Percentiles rank a stretch among this genome's conserved stretches.
phyloP scores from a whole-genome alignment of 2,113 vertebrate genomes.

The Melanotaenia duboulayi region DNA sequence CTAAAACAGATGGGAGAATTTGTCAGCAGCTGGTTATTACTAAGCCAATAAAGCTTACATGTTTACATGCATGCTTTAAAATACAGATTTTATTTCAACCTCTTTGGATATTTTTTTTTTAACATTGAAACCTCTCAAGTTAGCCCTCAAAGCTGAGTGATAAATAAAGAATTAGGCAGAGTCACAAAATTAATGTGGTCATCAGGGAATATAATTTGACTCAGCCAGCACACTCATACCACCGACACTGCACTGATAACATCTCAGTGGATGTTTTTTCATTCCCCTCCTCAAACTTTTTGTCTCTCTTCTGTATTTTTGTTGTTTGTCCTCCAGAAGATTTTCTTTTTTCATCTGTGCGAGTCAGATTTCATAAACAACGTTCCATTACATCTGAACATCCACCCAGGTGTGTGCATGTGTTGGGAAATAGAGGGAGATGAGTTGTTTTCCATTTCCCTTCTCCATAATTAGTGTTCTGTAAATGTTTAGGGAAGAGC shows the following conservation, averaged over 20 bases:
- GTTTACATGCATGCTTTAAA: background rate
- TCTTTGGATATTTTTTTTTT: background rate
- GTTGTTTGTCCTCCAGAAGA: background rate
- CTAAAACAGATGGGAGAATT: background rate
- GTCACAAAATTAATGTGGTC: slow-evolving; percentile 28
- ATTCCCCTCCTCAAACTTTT: slow-evolving; percentile 26
- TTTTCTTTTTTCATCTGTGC: slow-evolving; percentile 20
- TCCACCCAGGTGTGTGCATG: slow-evolving; percentile 57
- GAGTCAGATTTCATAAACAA: slow-evolving; percentile 3
- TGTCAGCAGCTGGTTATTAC: slow-evolving; percentile 33
- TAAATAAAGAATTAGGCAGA: slow-evolving; percentile 23
- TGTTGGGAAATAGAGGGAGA: slow-evolving; percentile 23
- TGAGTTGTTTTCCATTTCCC: slow-evolving; percentile 53
- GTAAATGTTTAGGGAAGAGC: slow-evolving; percentile 68
- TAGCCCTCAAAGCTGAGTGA: slow-evolving; percentile 19
- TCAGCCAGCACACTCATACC: slow-evolving; percentile 18
- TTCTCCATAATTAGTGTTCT: slow-evolving; percentile 50
- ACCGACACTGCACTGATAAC: slow-evolving; percentile 27
- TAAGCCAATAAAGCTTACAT: slow-evolving; percentile 4
- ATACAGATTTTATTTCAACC: background rate
- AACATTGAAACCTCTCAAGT: background rate
- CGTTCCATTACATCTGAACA: slow-evolving; percentile 16
- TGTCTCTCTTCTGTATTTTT: background rate
- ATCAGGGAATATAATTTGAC: slow-evolving; percentile 17
- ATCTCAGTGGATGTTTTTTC: slow-evolving; percentile 33